A percentile compares a stretch with the other conserved stretches of the same genome.
These are phyloP conservation scores for Apodemia duryi DNA, from an alignment of 2,888 invertebrate species.

Conservation along the genomic window DNA sequence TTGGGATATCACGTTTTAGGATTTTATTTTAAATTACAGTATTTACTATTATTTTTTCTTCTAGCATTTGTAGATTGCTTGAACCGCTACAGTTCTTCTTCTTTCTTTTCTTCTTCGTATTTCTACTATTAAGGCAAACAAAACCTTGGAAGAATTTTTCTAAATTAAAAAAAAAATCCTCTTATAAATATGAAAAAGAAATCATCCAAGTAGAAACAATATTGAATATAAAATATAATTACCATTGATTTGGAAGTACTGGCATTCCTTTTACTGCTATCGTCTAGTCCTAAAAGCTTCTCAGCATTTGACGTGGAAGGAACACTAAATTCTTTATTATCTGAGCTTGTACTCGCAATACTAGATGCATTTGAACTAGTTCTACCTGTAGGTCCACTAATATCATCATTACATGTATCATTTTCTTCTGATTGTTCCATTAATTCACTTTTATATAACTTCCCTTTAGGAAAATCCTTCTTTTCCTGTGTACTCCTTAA, in stretches of 20 bases:
- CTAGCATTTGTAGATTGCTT: too few species aligned
- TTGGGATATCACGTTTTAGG: too few species aligned
- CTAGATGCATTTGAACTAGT: slow-evolving; percentile 66
- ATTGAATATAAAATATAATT: slow-evolving; percentile 29
- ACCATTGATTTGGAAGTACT: slow-evolving; percentile 53
- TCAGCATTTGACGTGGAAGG: slow-evolving; percentile 71
- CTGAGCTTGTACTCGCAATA: slow-evolving; percentile 58
- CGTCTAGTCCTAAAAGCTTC: slow-evolving; percentile 58
- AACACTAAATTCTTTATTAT: slow-evolving; percentile 59
- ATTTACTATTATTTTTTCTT: too few species aligned
- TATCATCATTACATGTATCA: slow-evolving; percentile 44
- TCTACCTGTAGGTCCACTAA: slow-evolving; percentile 50
- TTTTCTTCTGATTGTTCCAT: slow-evolving; percentile 46
- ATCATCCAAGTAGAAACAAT: too few species aligned
- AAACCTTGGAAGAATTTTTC: too few species aligned
- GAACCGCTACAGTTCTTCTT: too few species aligned
- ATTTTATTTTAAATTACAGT: too few species aligned
- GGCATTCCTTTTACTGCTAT: slow-evolving; percentile 45
- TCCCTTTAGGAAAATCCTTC: slow-evolving; percentile 66
- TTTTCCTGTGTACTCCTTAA: slow-evolving; percentile 59
- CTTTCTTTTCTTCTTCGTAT: too few species aligned
- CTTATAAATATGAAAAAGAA: too few species aligned
- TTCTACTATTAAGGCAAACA: too few species aligned
- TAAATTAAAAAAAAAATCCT: too few species aligned
- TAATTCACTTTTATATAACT: slow-evolving; percentile 61